Conservation (phyloP, 2,888 invertebrate species). For the Cosmopolites sordidus region DNA sequence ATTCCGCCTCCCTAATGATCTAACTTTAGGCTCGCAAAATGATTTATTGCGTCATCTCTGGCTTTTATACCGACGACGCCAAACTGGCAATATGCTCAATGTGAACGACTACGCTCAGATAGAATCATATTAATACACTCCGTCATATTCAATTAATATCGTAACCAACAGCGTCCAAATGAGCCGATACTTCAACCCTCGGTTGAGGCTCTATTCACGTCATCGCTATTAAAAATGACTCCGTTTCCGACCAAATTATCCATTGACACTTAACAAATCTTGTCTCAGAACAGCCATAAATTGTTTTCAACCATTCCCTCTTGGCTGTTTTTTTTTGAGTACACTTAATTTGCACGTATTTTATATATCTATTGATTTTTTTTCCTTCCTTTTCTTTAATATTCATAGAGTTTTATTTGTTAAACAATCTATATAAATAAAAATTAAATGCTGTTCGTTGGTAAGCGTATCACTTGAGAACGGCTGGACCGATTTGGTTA, state of each 20-base stretch:
- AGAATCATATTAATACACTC: conserved; percentile 46
- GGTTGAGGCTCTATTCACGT: conserved; percentile 47
- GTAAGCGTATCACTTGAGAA: no score
- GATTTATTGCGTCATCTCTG: conserved; percentile 33
- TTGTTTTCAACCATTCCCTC: conserved; percentile 11
- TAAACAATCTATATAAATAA: no score
- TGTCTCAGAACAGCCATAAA: conserved; percentile 34
- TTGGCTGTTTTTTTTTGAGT: no score
- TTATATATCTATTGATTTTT: no score
- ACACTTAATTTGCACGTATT: no score
- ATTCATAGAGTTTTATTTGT: no score
- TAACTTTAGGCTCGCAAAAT: conserved; percentile 30
- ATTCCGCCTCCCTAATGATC: conserved; percentile 34
- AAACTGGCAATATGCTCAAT: conserved; percentile 37
- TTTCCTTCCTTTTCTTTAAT: no score
- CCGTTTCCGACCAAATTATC: conserved; percentile 46
- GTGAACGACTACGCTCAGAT: conserved; percentile 33
- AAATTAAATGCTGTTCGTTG: no score
- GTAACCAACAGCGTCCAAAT: conserved; percentile 42
- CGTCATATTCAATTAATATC: conserved; percentile 49
- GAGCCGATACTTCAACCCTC: conserved; percentile 44
- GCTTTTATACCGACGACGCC: conserved; percentile 31
- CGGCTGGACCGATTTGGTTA: no score
- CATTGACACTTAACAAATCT: conserved; percentile 50
- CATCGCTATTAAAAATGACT: conserved; percentile 48